Base-by-base conservation (phyloP, 2,888 invertebrate genomes). In the Melitaea athalia region DNA sequence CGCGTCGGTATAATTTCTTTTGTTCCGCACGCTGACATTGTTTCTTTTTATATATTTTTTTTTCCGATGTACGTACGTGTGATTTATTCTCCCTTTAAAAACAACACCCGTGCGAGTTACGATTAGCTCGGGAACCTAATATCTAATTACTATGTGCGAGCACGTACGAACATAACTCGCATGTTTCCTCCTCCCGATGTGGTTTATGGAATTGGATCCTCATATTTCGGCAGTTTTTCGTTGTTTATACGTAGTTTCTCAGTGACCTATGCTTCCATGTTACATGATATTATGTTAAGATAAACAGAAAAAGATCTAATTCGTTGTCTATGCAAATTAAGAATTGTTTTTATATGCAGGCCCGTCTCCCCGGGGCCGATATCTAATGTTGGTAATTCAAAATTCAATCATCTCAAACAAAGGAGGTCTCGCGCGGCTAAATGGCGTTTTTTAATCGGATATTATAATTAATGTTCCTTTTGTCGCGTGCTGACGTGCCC, bases 381-480 rank as follows among this genome's bases (percentile, higher is more conserved):
- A 78, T 85, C 87, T 89, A 88, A 89, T 89, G 89, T 86, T 85
- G 85, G 87, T 88, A 87, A 90, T 91, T 88, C 85, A 78, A 82
- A 91, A 92, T 91, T 90, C 91, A 91, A 92, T 92, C 90, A 90
- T 89, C 85, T 89, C 91, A 90, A 91, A 92, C 92, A 92, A 92
- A 91, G 86, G 83, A 83, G 83, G 81, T 87, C 89, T 85, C 85
- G 90, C 88, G 86, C 85, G 83, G 84, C 91, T 92, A 91, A 92
- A 92, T 92, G 90, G 87, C 87, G 86, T 87, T 92, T 93, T 93
- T 92, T 92, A 93, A 93, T 93, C 93, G 92, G 93, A 93, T 93
- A 93, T 92, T 93, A 93, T 93, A 93, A 93, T 93, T 93, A 93
- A 93, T 93, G 93, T 92, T 87, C 87, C 91, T 92, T 93, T 92